Conservation (phyloP, 2,888 invertebrate genomes). For the Melanargia galathea region DNA sequence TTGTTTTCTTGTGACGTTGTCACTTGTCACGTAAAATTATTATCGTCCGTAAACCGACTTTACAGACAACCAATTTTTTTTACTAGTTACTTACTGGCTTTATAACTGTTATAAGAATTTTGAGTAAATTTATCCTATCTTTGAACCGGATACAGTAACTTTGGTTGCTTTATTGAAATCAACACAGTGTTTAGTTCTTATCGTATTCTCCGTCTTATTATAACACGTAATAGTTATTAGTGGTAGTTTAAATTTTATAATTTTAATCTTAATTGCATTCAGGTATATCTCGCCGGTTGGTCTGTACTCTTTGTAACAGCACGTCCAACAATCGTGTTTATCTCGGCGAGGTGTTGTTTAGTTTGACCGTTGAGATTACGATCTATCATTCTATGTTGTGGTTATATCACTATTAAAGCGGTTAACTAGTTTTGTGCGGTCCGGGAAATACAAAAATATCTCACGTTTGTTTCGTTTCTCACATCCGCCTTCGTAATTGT, state of each 20-base stretch:
- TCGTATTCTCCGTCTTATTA: background rate
- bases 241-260: constrained; percentile 9
- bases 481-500: constrained; percentile 55
- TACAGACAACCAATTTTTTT: too few relatives aligned
- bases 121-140: background rate
- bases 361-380: constrained; percentile 33
- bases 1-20: too few relatives aligned
- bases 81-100: too few relatives aligned
- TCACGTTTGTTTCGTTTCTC: constrained; percentile 44
- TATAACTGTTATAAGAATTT: background rate
- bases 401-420: constrained; percentile 41
- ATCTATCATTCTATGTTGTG: constrained; percentile 35
- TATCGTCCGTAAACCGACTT: too few relatives aligned
- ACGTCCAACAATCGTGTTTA: constrained; percentile 26
- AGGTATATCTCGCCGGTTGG: constrained; percentile 15
- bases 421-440: constrained; percentile 35
- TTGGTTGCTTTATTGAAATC: constrained; percentile 9
- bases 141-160: constrained; percentile 5
- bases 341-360: constrained; percentile 33
- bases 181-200: constrained; percentile 7
- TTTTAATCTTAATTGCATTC: constrained; percentile 16
- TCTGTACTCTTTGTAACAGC: constrained; percentile 22
- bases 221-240: background rate
- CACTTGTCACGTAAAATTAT: too few relatives aligned
- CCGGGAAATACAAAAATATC: constrained; percentile 42